Percentiles rank a stretch among this genome's conserved stretches.
These are phyloP conservation scores for Helicoverpa zea DNA, from an alignment of 1,140 invertebrate genomes.

Conservation along the genomic window DNA sequence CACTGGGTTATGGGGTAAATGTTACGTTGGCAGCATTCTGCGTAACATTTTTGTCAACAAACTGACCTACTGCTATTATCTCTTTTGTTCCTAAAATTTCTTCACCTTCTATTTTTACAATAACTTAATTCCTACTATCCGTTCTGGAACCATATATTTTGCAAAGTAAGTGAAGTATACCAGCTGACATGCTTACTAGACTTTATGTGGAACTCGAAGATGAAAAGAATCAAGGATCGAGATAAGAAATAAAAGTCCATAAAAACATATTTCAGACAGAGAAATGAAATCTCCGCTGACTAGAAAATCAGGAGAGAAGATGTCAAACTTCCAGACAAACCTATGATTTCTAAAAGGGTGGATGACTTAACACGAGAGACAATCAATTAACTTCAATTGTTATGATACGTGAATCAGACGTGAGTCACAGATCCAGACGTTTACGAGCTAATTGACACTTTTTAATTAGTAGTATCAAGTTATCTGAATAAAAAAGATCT, in stretches of 20 bases:
- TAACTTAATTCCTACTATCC: too few relatives aligned
- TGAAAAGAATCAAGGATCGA: too few relatives aligned
- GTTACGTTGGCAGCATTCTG: background rate
- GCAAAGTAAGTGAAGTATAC: too few relatives aligned
- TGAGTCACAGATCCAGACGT: slow-evolving; percentile 6
- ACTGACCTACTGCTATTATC: background rate
- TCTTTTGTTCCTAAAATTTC: background rate
- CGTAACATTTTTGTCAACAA: background rate
- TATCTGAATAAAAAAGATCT: background rate
- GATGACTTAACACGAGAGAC: background rate
- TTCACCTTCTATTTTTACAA: too few relatives aligned
- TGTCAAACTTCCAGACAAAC: background rate
- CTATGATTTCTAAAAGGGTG: background rate
- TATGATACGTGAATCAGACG: slow-evolving; percentile 7
- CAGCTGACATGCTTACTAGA: too few relatives aligned
- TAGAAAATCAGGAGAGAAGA: background rate
- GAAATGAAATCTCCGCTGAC: too few relatives aligned
- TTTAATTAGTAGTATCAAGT: slow-evolving; percentile 16
- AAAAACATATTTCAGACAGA: too few relatives aligned
- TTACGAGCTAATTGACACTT: background rate
- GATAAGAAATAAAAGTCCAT: too few relatives aligned
- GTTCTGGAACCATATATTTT: too few relatives aligned
- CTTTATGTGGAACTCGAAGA: too few relatives aligned
- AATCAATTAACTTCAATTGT: slow-evolving; percentile 20
- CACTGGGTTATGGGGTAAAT: background rate